These are phyloP conservation scores for Bombus huntii DNA, from an alignment of 1,140 invertebrate species.

Conservation along the genomic window DNA sequence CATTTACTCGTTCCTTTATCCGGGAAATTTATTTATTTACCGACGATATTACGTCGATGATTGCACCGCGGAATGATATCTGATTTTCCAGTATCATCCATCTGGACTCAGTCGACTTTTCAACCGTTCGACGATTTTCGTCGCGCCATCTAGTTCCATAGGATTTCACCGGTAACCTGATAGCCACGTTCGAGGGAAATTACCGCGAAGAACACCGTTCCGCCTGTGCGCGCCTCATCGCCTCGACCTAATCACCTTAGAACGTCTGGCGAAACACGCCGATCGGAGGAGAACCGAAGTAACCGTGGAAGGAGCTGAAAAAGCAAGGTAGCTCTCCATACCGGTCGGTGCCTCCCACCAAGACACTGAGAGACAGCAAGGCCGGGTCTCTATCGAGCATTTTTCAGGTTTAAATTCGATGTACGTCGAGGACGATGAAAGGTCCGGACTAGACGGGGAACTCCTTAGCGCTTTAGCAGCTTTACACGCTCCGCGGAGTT, in stretches of 20 bases:
- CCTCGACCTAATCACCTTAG: slow-evolving; percentile 52
- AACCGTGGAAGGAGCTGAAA: background rate
- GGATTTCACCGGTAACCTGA: background rate
- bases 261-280: slow-evolving; percentile 3
- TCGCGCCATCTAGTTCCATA: background rate
- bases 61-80: background rate
- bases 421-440: slow-evolving; percentile 48
- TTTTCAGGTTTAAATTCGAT: slow-evolving; percentile 51
- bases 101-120: background rate
- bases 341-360: background rate
- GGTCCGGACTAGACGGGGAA: slow-evolving; percentile 46
- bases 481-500: slow-evolving; percentile 63
- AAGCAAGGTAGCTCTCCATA: slow-evolving; percentile 3
- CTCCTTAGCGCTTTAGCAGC: slow-evolving; percentile 63
- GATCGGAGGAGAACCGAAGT: background rate
- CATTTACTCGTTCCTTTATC: background rate
- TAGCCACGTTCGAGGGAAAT: background rate
- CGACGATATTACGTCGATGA: background rate
- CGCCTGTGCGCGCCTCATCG: slow-evolving; percentile 31
- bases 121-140: background rate
- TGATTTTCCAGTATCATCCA: background rate
- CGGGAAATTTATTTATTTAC: slow-evolving; percentile 6
- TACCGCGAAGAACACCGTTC: background rate
- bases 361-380: background rate
- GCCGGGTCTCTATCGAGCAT: slow-evolving; percentile 3